Percentiles rank a stretch among this genome's conserved stretches.
Conservation (phyloP, 2,113 vertebrate species). For the Myotis lucifugus region DNA sequence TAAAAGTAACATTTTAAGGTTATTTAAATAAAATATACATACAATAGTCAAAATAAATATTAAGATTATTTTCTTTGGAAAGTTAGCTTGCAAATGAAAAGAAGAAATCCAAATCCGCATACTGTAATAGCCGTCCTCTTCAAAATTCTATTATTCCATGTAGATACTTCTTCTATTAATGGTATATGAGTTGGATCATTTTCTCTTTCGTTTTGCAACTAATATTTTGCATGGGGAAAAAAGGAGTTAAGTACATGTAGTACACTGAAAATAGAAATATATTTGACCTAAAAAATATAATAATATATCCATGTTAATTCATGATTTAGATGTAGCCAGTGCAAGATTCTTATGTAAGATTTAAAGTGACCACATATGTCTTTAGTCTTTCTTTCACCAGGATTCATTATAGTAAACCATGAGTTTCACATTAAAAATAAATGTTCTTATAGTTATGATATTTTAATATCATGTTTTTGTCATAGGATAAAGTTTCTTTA, state of each 20-base stretch:
- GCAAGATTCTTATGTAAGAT: constrained; percentile 51
- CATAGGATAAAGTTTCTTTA: constrained; percentile 18
- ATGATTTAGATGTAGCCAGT: background rate
- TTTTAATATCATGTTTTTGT: constrained; percentile 36
- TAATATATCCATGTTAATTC: background rate
- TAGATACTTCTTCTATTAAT: constrained; percentile 73
- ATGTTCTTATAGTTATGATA: constrained; percentile 10
- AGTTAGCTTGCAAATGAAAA: constrained; percentile 83
- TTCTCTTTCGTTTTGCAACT: constrained; percentile 85
- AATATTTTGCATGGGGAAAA: constrained; percentile 67
- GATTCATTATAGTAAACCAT: background rate
- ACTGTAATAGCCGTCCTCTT: constrained; percentile 81
- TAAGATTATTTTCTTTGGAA: constrained; percentile 70
- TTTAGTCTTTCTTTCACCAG: background rate
- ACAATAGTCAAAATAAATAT: constrained; percentile 50
- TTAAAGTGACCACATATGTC: constrained; percentile 34
- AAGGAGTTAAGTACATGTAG: constrained; percentile 16
- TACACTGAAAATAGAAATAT: constrained; percentile 46
- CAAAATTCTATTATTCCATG: constrained; percentile 77
- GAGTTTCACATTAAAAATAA: constrained; percentile 51
- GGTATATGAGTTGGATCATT: constrained; percentile 83
- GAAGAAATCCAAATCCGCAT: constrained; percentile 85
- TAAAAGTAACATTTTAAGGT: constrained; percentile 44
- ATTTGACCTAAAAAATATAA: constrained; percentile 17
- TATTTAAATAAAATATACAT: constrained; percentile 37